Evolutionary conservation across 2,113 vertebrate genomes (phyloP), one percentile per base, ranked within the genome.

Genomic region (Psettodes erumei): DNA sequence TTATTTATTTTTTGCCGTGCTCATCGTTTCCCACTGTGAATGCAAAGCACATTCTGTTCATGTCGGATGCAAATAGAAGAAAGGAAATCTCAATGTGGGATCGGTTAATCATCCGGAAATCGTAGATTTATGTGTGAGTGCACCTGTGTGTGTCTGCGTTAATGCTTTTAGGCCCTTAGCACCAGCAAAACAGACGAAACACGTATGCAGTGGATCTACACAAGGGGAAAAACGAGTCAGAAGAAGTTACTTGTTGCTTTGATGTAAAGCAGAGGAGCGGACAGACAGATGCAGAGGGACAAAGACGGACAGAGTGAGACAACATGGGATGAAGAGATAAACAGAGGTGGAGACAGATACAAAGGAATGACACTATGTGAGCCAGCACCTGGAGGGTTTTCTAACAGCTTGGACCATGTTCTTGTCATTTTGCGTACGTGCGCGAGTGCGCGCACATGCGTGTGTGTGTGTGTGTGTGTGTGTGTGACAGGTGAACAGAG

Each of bases 401-500:
- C 56, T 61, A 47, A 75, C 73, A 75, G 71, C 84, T 75, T 65
- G 77, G 80, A 87, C 66, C 21, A 23, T 77, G 85, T 87, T 75
- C 55, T 61, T 87, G 79, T 82, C 78, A 64, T 59, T 69, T 70
- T 8, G 76, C 25, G 9, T 54, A 75, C 48, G 72, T 51, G 75
- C 67, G 66, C 73, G 61, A 78, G 65, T 64, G 65, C 58, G 60
- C 70, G 53, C 40, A 67, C 75, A 53, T 66, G 71, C 64, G 58
- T 48, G 43, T 69, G 68, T 81, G 78, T 67, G 69, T 48, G 61
- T 40, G 72, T 60, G 63, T 75, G 60, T 69, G 67, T 55, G 70
- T 56, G 54, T 74, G 66, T 78, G 81, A 87, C 84, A 88, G 86
- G 83, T 87, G 77, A 88, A 85, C 88, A 82, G 82, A 79, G 86